These are phyloP conservation scores for Uromys caudimaculatus DNA, from an alignment of 2,797 vertebrate species.

Conservation along the genomic window DNA sequence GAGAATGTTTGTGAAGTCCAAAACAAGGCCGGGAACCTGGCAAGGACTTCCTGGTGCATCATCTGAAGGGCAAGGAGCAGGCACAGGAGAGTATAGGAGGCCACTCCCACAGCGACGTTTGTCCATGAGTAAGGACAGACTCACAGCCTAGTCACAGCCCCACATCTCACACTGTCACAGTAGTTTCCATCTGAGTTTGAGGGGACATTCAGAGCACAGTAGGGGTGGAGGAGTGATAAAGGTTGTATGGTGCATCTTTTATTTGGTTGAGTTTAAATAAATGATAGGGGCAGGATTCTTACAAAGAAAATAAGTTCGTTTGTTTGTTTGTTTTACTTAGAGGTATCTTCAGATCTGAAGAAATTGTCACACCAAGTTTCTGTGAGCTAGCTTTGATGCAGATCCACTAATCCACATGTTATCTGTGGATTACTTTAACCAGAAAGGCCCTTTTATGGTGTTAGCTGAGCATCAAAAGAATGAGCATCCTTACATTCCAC, in stretches of 20 bases:
- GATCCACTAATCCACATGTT: background rate
- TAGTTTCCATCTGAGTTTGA: background rate
- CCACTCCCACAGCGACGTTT: background rate
- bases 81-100: background rate
- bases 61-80: background rate
- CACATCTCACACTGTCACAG: background rate
- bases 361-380: background rate
- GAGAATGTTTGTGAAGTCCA: background rate
- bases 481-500: constrained; percentile 42
- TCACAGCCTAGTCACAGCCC: background rate
- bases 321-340: background rate
- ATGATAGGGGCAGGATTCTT: background rate
- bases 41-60: background rate
- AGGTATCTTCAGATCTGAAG: background rate
- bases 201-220: background rate
- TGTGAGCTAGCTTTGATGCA: background rate
- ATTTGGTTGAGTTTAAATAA: background rate
- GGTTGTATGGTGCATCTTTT: background rate
- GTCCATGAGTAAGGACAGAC: background rate
- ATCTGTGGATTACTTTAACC: background rate
- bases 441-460: constrained; percentile 18
- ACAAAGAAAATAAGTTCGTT: background rate
- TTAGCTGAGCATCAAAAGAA: background rate
- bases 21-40: background rate
- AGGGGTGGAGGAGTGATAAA: background rate